phyloP scores from a whole-genome alignment of 2,113 vertebrate species.

The Manacus vitellinus region DNA sequence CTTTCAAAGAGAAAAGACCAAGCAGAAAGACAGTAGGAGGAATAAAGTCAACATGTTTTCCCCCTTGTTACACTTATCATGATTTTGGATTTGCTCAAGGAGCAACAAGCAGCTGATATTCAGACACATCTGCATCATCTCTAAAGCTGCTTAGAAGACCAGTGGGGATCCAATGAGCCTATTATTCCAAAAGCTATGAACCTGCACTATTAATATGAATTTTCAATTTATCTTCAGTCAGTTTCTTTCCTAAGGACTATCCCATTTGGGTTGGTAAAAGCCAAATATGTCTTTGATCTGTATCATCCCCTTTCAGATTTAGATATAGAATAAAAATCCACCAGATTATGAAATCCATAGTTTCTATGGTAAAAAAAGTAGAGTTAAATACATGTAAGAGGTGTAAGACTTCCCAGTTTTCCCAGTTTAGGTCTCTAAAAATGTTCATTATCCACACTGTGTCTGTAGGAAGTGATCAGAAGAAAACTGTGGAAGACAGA shows the following conservation, averaged over 20 bases:
- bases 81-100: slow-evolving; percentile 18
- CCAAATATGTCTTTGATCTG: not conserved
- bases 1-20: slow-evolving; percentile 37
- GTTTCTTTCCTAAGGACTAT: not conserved
- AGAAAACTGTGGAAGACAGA: not conserved
- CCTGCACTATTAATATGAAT: not conserved
- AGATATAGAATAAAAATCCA: not conserved
- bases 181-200: not conserved
- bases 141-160: not conserved
- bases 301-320: not conserved
- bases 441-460: not conserved
- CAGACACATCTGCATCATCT: not conserved
- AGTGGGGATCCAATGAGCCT: not conserved
- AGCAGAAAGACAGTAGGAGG: slow-evolving; percentile 19
- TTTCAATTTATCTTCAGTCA: not conserved
- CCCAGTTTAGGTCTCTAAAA: not conserved
- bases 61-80: not conserved
- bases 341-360: not conserved
- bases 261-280: not conserved
- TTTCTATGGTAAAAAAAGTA: not conserved
- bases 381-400: not conserved
- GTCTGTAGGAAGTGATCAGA: not conserved
- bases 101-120: not conserved
- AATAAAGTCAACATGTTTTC: not conserved
- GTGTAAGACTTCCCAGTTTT: not conserved